These are phyloP conservation scores for Congeria kusceri DNA, from an alignment of 2,888 invertebrate genomes.

Conservation along the genomic window DNA sequence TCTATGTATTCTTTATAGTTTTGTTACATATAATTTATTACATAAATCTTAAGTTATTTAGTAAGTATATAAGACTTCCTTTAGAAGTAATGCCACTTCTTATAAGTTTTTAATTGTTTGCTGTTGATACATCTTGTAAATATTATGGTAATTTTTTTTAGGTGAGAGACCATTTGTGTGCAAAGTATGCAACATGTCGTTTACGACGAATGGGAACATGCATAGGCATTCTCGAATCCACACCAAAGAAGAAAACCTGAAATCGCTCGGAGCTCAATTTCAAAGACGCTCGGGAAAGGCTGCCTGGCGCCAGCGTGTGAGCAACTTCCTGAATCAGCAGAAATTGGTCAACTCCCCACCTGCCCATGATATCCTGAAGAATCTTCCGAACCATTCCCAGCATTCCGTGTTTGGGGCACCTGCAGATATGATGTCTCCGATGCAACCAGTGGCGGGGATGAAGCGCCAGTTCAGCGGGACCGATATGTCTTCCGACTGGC, in stretches of 20 bases:
- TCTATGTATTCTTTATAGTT: no score
- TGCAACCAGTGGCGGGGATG: slow-evolving; percentile 48
- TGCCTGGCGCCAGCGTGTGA: slow-evolving; percentile 60
- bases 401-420: slow-evolving; percentile 60
- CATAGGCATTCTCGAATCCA: slow-evolving; percentile 93
- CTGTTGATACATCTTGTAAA: no score
- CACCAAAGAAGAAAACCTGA: slow-evolving; percentile 83
- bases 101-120: no score
- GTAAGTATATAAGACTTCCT: no score
- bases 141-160: slow-evolving; percentile 56
- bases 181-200: slow-evolving; percentile 91
- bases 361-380: slow-evolving; percentile 46
- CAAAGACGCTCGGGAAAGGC: slow-evolving; percentile 56
- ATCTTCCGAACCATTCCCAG: slow-evolving; percentile 58
- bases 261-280: slow-evolving; percentile 48
- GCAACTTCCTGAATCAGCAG: slow-evolving; percentile 40
- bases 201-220: slow-evolving; percentile 95
- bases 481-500: slow-evolving; percentile 58
- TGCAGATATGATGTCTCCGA: slow-evolving; percentile 35
- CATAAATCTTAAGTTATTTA: no score
- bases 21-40: no score
- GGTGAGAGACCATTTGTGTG: slow-evolving; percentile 93
- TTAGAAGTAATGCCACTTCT: no score
- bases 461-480: slow-evolving; percentile 65
- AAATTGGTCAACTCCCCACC: slow-evolving; percentile 43